phyloP scores from a whole-genome alignment of 2,888 invertebrate genomes.

The Archaeoteleia sp. region DNA sequence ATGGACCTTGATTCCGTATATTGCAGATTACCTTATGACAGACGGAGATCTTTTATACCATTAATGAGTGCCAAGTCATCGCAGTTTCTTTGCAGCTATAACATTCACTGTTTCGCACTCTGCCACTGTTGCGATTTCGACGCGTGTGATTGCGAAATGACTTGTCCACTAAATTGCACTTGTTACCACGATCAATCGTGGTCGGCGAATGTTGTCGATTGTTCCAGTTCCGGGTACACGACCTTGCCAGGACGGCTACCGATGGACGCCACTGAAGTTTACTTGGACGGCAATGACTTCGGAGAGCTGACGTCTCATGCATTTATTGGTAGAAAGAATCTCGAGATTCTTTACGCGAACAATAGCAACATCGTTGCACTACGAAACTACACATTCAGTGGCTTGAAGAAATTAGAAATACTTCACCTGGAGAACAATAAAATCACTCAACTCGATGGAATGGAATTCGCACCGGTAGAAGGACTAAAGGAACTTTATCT shows the following conservation, averaged over 20 bases:
- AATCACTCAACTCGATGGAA: slow-evolving; percentile 86
- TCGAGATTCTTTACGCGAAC: slow-evolving; percentile 90
- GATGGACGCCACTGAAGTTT: slow-evolving; percentile 96
- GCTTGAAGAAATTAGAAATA: slow-evolving; percentile 85
- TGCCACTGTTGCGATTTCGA: slow-evolving; percentile 98
- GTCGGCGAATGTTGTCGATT: slow-evolving; percentile 95
- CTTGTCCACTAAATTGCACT: slow-evolving; percentile 94
- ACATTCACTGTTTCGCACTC: slow-evolving; percentile 93
- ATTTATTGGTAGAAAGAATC: slow-evolving; percentile 93
- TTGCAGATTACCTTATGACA: slow-evolving; percentile 90
- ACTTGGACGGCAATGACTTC: slow-evolving; percentile 94
- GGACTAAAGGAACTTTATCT: slow-evolving; percentile 90
- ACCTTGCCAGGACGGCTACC: slow-evolving; percentile 91
- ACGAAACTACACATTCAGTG: slow-evolving; percentile 93
- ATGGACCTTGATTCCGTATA: slow-evolving; percentile 93
- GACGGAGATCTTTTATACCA: slow-evolving; percentile 89
- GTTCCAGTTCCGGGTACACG: slow-evolving; percentile 87
- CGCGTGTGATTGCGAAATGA: slow-evolving; percentile 98
- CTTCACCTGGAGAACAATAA: slow-evolving; percentile 92
- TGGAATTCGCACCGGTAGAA: slow-evolving; percentile 88
- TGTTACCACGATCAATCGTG: slow-evolving; percentile 96
- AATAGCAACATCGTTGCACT: slow-evolving; percentile 90
- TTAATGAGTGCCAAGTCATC: slow-evolving; percentile 90
- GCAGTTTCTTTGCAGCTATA: slow-evolving; percentile 94
- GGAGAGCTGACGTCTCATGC: slow-evolving; percentile 90